These are phyloP conservation scores for Bursaphelenchus mucronatus DNA, from an alignment of 1,140 invertebrate species.

Conservation along the genomic window DNA sequence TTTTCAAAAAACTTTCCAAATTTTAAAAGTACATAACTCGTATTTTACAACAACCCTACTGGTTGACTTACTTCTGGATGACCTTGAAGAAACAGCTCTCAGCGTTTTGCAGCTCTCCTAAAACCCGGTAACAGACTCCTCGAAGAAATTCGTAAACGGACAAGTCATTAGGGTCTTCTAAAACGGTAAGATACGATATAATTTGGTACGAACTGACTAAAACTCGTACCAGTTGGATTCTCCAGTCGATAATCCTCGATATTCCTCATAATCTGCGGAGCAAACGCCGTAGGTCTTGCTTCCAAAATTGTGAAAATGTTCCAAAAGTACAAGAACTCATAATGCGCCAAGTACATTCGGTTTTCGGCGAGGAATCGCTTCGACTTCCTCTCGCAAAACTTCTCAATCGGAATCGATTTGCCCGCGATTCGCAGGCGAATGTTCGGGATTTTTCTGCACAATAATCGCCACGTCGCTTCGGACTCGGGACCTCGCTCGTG, in stretches of 20 bases:
- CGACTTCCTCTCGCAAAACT: constrained; percentile 81
- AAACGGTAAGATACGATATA: constrained; percentile 23
- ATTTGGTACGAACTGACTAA: neutral
- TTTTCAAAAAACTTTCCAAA: too few relatives aligned
- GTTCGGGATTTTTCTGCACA: constrained; percentile 70
- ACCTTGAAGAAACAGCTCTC: constrained; percentile 73
- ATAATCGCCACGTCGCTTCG: constrained; percentile 48
- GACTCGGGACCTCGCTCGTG: constrained; percentile 36
- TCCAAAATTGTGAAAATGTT: constrained; percentile 82
- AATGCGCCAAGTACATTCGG: constrained; percentile 71
- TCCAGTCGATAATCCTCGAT: constrained; percentile 62
- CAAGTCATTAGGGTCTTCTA: constrained; percentile 72
- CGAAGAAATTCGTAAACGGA: constrained; percentile 74
- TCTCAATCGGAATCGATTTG: constrained; percentile 92
- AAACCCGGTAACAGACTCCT: constrained; percentile 75
- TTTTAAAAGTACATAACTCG: too few relatives aligned
- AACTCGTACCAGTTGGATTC: constrained; percentile 16
- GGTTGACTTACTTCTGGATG: constrained; percentile 49
- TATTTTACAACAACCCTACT: too few relatives aligned
- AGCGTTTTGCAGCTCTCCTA: constrained; percentile 71
- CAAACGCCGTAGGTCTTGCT: constrained; percentile 67
- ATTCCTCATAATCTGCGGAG: constrained; percentile 66
- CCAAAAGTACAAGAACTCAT: constrained; percentile 88
- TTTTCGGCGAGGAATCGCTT: constrained; percentile 74
- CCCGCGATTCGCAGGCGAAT: constrained; percentile 85